Conservation (phyloP, 2,113 vertebrate genomes). For the Eretmochelys imbricata region DNA sequence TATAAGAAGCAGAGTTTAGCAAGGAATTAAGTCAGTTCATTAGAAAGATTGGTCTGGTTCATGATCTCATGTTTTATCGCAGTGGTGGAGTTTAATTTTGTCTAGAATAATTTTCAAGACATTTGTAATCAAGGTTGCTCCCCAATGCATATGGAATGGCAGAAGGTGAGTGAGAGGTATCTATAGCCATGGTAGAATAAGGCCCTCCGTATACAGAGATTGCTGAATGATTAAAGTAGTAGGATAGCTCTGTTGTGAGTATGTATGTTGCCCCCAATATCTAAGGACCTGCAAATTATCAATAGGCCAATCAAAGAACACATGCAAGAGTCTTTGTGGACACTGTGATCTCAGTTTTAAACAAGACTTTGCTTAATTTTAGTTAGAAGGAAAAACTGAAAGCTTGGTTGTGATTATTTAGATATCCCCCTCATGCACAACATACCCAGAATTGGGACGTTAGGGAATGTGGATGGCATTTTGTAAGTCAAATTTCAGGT, state of each 20-base stretch:
- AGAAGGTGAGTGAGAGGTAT: background rate
- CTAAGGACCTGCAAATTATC: background rate
- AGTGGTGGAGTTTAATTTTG: conserved; percentile 14
- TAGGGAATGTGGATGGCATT: background rate
- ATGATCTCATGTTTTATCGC: background rate
- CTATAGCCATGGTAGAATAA: background rate
- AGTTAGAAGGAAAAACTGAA: background rate
- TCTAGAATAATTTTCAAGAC: conserved; percentile 21
- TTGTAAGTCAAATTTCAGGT: background rate
- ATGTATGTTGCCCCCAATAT: background rate
- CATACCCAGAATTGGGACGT: background rate
- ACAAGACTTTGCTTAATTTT: too few relatives aligned
- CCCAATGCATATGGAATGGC: background rate
- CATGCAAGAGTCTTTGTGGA: background rate
- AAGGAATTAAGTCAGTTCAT: background rate
- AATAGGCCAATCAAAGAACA: background rate
- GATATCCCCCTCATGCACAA: background rate
- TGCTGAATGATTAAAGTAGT: background rate
- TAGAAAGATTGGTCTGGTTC: conserved; percentile 32
- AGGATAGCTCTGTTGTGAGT: background rate
- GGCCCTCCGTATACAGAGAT: background rate
- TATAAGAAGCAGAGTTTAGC: background rate
- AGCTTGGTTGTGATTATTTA: background rate
- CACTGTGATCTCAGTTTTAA: too few relatives aligned
- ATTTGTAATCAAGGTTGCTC: background rate